These are phyloP conservation scores for Eristalis intricaria DNA, from an alignment of 2,888 invertebrate genomes.

Conservation along the genomic window DNA sequence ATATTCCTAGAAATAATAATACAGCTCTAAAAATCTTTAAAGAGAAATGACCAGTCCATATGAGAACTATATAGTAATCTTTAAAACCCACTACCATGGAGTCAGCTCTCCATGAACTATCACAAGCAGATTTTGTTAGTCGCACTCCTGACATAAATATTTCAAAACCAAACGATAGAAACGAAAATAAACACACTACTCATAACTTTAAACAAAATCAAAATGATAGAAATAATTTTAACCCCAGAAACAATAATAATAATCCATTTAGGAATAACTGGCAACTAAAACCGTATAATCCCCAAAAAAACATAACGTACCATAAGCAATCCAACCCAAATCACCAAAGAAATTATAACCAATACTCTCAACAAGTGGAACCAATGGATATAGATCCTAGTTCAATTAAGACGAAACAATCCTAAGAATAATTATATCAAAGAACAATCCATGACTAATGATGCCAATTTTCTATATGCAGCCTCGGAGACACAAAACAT, in stretches of 20 bases:
- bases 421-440: too few species aligned
- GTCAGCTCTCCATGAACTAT: constrained; percentile 14
- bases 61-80: constrained; percentile 15
- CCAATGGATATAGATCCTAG: too few species aligned
- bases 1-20: too few species aligned
- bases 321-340: too few species aligned
- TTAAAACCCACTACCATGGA: constrained; percentile 19
- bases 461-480: too few species aligned
- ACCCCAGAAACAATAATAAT: background rate
- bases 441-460: too few species aligned
- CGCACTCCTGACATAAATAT: constrained; percentile 7
- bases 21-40: constrained; percentile 18
- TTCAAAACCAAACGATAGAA: background rate
- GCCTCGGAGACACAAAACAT: too few species aligned
- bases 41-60: constrained; percentile 13
- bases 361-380: too few species aligned
- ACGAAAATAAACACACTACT: constrained; percentile 1
- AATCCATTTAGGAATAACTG: background rate
- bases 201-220: background rate
- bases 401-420: too few species aligned
- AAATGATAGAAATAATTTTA: background rate
- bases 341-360: too few species aligned
- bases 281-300: too few species aligned
- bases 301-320: too few species aligned
- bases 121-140: constrained; percentile 15